Evolutionary conservation across 2,113 vertebrate species (phyloP), one percentile per base, ranked within the genome.

Genomic region (Sinocyclocheilus anshuiensis): DNA sequence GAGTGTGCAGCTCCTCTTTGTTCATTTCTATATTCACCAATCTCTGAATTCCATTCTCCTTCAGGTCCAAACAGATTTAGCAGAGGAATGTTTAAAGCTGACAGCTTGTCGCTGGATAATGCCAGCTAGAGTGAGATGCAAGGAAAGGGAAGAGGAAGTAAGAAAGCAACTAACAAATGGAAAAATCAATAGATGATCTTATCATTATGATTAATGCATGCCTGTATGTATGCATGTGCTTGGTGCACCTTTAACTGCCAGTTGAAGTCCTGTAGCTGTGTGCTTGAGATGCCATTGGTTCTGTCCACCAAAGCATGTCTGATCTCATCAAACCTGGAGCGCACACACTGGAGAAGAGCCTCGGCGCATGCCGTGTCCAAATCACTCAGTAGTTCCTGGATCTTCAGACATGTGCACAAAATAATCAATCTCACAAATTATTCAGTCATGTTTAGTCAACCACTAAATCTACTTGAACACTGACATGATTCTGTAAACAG

Each of bases 51-150:
- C 93, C 96, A 39, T 96, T 94, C 91, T 97, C 95, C 87, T 90
- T 96, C 81, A 99, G 90, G 85, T 98, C 96, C 89, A 99, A 93
- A 91, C 95, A 99, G 97, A 85, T 94, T 96, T 87, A 99, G 89
- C 88, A 99, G 95, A 36, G 98, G 97, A 86, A 96, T 97, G 90
- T 98, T 97, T 75, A 99, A 93, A 80, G 94, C 94, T 16, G 97
- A 96, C 84, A 98, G 96, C 89, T 99, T 99, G 92, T 99, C 98
- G 83, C 98, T 99, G 88, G 97, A 98, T 77, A 99, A 93, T 29
- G 96, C 97, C 61, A 99, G 93, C 98, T 99, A 83, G 13, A 78
- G 7, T 78, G 16, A 83, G 29, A 77, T 18, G 22, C 15, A 65
- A 77, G 81, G 24, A 16, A 22, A 48, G 9, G 29, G 26, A 29